phyloP scores from a whole-genome alignment of 2,797 vertebrate genomes.

The Benthosema pterotum region DNA sequence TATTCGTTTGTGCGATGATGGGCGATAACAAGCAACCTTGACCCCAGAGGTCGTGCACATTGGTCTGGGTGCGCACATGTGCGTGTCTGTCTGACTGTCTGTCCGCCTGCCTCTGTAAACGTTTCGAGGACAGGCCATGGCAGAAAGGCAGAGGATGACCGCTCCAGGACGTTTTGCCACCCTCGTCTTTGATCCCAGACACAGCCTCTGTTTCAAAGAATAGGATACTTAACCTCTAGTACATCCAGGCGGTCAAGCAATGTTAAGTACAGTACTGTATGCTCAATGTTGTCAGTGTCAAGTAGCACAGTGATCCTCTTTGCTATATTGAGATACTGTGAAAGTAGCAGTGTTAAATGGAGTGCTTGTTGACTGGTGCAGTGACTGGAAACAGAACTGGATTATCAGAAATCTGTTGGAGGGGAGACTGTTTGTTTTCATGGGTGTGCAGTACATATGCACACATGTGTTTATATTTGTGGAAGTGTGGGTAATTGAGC shows the following conservation, averaged over 20 bases:
- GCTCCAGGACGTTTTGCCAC: neutral
- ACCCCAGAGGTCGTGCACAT: neutral
- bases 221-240: constrained; percentile 6
- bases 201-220: constrained; percentile 13
- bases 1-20: neutral
- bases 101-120: neutral
- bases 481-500: neutral
- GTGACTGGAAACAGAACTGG: constrained; percentile 2
- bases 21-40: neutral
- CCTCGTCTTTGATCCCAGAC: constrained; percentile 14
- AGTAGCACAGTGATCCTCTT: constrained; percentile 48
- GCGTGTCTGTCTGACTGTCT: constrained; percentile 11
- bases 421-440: neutral
- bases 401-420: constrained; percentile 24
- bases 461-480: constrained; percentile 21
- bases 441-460: neutral
- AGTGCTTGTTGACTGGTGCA: constrained; percentile 5
- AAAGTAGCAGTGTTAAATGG: constrained; percentile 44
- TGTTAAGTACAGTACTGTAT: constrained; percentile 16
- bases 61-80: constrained; percentile 1
- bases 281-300: constrained; percentile 38
- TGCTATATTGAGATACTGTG: constrained; percentile 63
- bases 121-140: constrained; percentile 1
- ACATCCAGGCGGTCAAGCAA: constrained; percentile 2
- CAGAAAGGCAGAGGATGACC: neutral